Conservation (phyloP, 2,797 vertebrate species). For the Delichon dasypus region DNA sequence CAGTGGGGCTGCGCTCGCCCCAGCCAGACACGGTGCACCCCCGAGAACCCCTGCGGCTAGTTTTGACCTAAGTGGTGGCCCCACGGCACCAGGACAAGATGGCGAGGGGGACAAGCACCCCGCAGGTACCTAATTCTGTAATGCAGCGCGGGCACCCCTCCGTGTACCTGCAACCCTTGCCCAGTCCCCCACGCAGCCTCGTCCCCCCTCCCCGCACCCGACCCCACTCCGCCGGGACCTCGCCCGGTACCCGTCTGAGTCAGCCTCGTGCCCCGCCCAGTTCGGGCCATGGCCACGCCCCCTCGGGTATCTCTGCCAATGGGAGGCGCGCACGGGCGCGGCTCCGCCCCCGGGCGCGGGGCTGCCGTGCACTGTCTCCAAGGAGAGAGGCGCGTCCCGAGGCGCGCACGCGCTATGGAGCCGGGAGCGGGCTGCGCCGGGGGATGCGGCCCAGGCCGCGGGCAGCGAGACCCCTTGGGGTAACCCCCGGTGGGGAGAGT, state of each 20-base stretch:
- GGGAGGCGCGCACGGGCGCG: accelerated
- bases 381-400: not conserved
- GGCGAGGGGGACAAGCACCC: accelerated
- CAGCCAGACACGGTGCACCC: too few relatives aligned
- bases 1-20: too few relatives aligned
- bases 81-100: too few relatives aligned
- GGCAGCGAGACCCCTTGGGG: not conserved
- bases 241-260: accelerated
- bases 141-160: too few relatives aligned
- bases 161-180: not conserved
- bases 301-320: not conserved
- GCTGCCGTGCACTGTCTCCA: not conserved
- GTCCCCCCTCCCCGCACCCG: not conserved
- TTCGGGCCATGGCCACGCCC: accelerated
- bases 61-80: not conserved
- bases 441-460: not conserved
- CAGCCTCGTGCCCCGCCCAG: accelerated
- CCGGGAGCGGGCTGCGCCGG: accelerated
- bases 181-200: not conserved
- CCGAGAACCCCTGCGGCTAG: not conserved
- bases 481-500: not conserved
- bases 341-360: not conserved
- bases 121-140: too few relatives aligned
- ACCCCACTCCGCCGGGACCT: accelerated
- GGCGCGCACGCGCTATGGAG: not conserved